A percentile compares a stretch with the other conserved stretches of the same genome.
Conservation (phyloP, 2,797 vertebrate species). For the Falco peregrinus region DNA sequence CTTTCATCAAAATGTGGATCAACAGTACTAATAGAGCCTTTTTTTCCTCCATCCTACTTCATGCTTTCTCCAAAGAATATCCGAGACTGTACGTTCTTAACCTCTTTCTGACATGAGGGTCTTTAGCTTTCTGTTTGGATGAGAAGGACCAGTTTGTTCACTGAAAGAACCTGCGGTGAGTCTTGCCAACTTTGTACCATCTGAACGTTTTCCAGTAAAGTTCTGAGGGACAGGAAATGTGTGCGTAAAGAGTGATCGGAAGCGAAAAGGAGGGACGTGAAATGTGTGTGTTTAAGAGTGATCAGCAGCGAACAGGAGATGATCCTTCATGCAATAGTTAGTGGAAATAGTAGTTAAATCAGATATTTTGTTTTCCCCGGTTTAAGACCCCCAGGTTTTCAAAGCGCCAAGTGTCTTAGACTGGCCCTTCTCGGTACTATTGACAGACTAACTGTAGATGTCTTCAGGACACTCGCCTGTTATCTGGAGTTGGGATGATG, state of each 20-base stretch:
- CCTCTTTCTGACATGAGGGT: not conserved
- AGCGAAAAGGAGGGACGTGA: not conserved
- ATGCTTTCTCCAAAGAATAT: not conserved
- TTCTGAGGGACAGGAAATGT: not conserved
- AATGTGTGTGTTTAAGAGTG: rapidly evolving
- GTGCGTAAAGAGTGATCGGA: rapidly evolving
- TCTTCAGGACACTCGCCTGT: not conserved
- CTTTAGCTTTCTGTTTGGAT: not conserved
- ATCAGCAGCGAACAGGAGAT: not conserved
- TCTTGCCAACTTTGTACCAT: not conserved
- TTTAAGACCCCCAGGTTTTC: not conserved
- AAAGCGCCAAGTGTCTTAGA: not conserved
- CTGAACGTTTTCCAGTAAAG: not conserved
- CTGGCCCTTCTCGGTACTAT: not conserved
- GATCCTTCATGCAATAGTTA: not conserved
- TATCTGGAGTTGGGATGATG: not conserved
- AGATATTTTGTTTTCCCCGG: not conserved
- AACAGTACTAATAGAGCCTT: constrained; percentile 7
- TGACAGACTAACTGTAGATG: not conserved
- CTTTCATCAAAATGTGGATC: constrained; percentile 66
- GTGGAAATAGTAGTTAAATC: not conserved
- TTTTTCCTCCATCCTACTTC: not conserved
- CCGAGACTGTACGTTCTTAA: not conserved
- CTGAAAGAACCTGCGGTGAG: not conserved
- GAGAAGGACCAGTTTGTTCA: not conserved